Evolutionary conservation across 2,797 vertebrate genomes (phyloP), one percentile per base, ranked within the genome.

Genomic region (Melanotaenia parkinsoni): DNA sequence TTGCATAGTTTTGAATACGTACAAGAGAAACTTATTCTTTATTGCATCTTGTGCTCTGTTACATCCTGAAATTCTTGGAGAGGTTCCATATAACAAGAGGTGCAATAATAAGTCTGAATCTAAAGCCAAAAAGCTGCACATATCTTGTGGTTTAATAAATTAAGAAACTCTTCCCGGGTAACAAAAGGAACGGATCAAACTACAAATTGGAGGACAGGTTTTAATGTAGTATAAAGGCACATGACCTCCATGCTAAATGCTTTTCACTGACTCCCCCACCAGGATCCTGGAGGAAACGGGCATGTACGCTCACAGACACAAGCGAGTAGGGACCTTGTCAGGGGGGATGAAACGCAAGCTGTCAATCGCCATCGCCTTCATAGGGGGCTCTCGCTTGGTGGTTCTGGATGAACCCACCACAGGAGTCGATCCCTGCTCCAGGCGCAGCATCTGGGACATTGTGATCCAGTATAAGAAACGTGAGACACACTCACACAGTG

Each of bases 261-360:
- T 70, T 87, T 89, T 78, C 70, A 72, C 60, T 60, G 32, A 69
- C 67, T 82, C 38, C 51, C 73, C 69, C 38, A 8, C 79, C 61
- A 99, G 98, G 89, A 97, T 93, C 88, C 91, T 99, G 72, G 95
- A 96, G 89, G 97, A 98, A 70, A 98, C 97, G 10, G 97, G 93
- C 67, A 94, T 99, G 80, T 96, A 98, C n/a, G 87, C 83, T 78
- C 97, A 99, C 89, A 95, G 97, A 56, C 96, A 99, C 93, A 99
- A 99, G 86, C 92, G 94, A 65, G 96, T 97, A 60, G 96, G 96
- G 67, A 93, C 96, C 6, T 88, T 99, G 80, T 99, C 98, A 0
- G 98, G 98, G 3, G 98, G 98, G 20, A 99, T 98, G 97, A 99
- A 96, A 91, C 96, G 98, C 79, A 99, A 99, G 85, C 94, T 99